phyloP scores from a whole-genome alignment of 2,888 invertebrate genomes.

The Caenorhabditis afra region DNA sequence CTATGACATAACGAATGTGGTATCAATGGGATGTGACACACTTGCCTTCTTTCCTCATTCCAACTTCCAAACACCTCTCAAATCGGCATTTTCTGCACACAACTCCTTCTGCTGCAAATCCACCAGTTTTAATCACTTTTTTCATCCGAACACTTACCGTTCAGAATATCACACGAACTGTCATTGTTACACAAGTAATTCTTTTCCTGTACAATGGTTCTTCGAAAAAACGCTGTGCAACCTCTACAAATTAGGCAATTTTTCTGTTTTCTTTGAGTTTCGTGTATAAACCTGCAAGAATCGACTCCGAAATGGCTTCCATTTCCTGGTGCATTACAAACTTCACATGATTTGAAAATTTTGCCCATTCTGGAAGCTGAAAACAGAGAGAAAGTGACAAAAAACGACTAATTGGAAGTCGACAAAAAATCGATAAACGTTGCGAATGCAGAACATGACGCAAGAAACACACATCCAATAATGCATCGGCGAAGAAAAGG shows the following conservation, averaged over 20 bases:
- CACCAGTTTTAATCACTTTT: no score
- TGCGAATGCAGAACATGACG: no score
- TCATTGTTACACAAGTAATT: conserved; percentile 67
- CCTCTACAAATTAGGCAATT: conserved; percentile 60
- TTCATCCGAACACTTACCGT: no score
- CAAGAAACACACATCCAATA: no score
- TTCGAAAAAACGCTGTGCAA: conserved; percentile 75
- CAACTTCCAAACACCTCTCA: conserved; percentile 66
- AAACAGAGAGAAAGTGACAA: no score
- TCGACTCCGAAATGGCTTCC: conserved; percentile 31
- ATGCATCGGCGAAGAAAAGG: no score
- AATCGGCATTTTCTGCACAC: conserved; percentile 76
- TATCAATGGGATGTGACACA: no score
- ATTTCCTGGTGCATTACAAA: conserved; percentile 22
- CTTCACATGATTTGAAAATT: not conserved
- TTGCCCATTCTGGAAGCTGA: not conserved
- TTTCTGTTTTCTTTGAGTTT: no score
- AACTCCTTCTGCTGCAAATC: conserved; percentile 70
- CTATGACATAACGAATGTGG: no score
- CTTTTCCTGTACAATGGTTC: conserved; percentile 73
- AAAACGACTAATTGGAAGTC: no score
- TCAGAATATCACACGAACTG: conserved; percentile 66
- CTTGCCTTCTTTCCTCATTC: conserved; percentile 69
- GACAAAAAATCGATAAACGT: no score
- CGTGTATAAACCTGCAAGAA: conserved; percentile 11